Evolutionary conservation across 2,113 vertebrate species (phyloP).

Genomic region (Nymphicus hollandicus): DNA sequence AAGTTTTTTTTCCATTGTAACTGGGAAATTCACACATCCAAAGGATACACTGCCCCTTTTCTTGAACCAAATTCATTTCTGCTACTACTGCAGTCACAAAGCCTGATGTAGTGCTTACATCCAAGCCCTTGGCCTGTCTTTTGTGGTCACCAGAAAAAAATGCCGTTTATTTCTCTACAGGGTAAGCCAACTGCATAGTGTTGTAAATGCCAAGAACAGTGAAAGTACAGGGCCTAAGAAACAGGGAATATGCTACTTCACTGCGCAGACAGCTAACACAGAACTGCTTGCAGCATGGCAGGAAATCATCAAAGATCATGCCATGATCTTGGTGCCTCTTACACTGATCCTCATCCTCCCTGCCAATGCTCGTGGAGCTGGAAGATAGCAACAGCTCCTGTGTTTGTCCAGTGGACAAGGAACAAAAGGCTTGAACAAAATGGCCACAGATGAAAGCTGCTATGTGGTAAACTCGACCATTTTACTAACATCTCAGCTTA

Average conservation of each 20-base stretch:
- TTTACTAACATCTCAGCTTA: background rate
- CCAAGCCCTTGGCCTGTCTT: background rate
- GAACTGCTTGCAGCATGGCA: background rate
- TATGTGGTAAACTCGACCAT: background rate
- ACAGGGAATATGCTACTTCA: background rate
- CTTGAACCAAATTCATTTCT: background rate
- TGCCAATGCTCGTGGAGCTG: background rate
- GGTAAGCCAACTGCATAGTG: background rate
- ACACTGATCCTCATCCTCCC: background rate
- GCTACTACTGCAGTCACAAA: background rate
- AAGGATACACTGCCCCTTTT: background rate
- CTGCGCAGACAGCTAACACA: background rate
- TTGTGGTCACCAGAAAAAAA: background rate
- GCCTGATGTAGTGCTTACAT: background rate
- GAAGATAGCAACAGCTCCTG: background rate
- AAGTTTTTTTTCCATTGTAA: background rate
- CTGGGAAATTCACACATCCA: background rate
- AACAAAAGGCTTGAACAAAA: background rate
- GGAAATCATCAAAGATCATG: background rate
- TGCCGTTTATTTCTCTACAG: background rate
- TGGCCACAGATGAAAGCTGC: accelerated
- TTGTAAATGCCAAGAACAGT: background rate
- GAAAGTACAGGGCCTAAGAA: background rate
- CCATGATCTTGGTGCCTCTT: background rate
- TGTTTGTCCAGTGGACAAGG: background rate